Base-by-base conservation (phyloP, 1,140 invertebrate genomes). In the Fopius arisanus region DNA sequence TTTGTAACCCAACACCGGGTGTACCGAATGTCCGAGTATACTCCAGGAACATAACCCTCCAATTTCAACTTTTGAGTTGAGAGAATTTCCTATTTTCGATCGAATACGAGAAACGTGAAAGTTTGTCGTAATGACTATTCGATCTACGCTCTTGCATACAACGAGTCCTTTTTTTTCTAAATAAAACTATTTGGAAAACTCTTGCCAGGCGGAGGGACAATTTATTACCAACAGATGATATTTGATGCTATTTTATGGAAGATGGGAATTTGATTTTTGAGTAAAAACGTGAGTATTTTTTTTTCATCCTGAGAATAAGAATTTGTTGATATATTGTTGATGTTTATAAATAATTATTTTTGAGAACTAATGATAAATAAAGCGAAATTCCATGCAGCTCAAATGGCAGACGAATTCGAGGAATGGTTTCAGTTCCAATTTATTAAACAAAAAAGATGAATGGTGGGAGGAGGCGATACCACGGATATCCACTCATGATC, bases 81-180 rank as follows among this genome's bases (percentile, higher is more conserved):
- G 41, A 10, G 28, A 65, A 28, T 31, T 23, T 66, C 41, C 9
- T n/a, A 62, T 37, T 62, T 62, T 54, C 19, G 21, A 41, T 37
- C 31, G 21, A 73, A 67, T 41, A 40, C 2, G 19, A 29, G 51
- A 48, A 59, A 67, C 65, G 65, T 67, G 66, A 67, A 23, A 63
- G 26, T 54, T 48, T 23, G 43, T 14, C 33, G 74, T 84, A 81
- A 82, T 78, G 79, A 79, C 77, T 72, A 75, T 81, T 70, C 74
- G 78, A 81, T 80, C 75, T 77, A 78, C 78, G 77, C 75, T 78
- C 77, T 63, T 75, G 62, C 80, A 71, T 78, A n/a, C n/a, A 80
- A 79, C 75, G 80, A 84, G 77, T 79, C 75, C 73, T 51, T 75
- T 23, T 74, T n/a, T 79, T 77, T 74, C 70, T 16, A 19, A 48